These are phyloP conservation scores for Numida meleagris DNA, from an alignment of 2,113 vertebrate species.

Conservation along the genomic window DNA sequence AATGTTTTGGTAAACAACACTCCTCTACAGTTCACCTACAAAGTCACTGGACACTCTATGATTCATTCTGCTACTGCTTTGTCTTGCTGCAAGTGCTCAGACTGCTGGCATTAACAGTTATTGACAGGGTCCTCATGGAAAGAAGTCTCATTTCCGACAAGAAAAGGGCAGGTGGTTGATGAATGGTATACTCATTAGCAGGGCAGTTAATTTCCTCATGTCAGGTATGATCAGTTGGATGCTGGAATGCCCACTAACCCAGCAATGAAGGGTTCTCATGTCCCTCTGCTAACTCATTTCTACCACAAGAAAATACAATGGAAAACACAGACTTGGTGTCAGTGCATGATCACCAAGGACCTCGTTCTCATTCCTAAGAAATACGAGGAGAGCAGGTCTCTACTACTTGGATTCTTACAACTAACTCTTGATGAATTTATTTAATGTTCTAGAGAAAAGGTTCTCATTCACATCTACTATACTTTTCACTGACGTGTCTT, in stretches of 20 bases:
- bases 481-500: background rate
- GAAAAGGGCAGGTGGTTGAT: background rate
- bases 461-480: background rate
- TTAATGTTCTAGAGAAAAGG: background rate
- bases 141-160: background rate
- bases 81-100: conserved; percentile 67
- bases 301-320: background rate
- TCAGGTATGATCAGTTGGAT: background rate
- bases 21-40: conserved; percentile 41
- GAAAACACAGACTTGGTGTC: background rate
- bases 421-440: background rate
- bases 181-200: background rate
- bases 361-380: background rate
- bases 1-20: conserved; percentile 71
- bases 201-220: background rate
- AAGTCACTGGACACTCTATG: background rate
- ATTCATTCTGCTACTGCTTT: conserved; percentile 57
- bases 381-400: background rate
- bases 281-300: background rate
- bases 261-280: background rate
- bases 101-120: background rate
- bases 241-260: background rate
- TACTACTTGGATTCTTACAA: background rate
- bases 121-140: background rate
- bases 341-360: background rate